Percentiles rank a stretch among this genome's conserved stretches.
Evolutionary conservation across 2,797 vertebrate genomes (phyloP).

Genomic region (Karalla daura): DNA sequence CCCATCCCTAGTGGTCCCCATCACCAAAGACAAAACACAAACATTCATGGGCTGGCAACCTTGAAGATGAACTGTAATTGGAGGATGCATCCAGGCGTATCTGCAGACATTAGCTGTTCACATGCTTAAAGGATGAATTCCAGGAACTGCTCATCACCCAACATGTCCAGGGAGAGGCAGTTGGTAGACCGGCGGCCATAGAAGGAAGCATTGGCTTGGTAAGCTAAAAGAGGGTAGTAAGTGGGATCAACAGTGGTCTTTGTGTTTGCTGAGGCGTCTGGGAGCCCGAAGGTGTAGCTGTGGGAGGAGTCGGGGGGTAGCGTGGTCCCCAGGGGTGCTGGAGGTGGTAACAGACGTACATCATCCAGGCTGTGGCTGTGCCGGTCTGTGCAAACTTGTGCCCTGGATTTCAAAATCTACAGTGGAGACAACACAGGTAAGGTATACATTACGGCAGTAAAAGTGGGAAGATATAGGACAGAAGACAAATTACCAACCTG

Average conservation of each 20-base stretch:
- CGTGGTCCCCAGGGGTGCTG: constrained; percentile 54
- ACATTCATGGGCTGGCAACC: constrained; percentile 20
- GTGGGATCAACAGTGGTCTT: constrained; percentile 65
- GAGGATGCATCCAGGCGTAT: background rate
- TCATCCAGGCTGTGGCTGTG: constrained; percentile 87
- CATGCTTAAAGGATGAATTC: constrained; percentile 82
- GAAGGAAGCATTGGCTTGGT: constrained; percentile 85
- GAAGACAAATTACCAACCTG: constrained; percentile 76
- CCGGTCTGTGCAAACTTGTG: constrained; percentile 69
- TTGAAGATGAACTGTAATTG: constrained; percentile 3
- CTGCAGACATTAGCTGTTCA: constrained; percentile 1
- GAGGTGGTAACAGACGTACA: constrained; percentile 75
- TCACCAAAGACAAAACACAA: constrained; percentile 20
- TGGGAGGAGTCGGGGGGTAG: constrained; percentile 83
- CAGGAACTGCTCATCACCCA: constrained; percentile 84
- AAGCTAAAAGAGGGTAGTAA: constrained; percentile 79
- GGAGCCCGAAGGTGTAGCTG: constrained; percentile 86
- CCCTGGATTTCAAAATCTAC: constrained; percentile 67
- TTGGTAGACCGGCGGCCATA: constrained; percentile 85
- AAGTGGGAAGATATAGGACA: background rate
- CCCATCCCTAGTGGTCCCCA: constrained; percentile 4
- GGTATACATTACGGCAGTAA: background rate
- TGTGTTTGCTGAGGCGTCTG: constrained; percentile 73
- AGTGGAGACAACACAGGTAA: constrained; percentile 7
- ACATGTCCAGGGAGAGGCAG: constrained; percentile 86